Evolutionary conservation across 2,113 vertebrate genomes (phyloP), one percentile per base, ranked within the genome.

Genomic region (Chionis minor): DNA sequence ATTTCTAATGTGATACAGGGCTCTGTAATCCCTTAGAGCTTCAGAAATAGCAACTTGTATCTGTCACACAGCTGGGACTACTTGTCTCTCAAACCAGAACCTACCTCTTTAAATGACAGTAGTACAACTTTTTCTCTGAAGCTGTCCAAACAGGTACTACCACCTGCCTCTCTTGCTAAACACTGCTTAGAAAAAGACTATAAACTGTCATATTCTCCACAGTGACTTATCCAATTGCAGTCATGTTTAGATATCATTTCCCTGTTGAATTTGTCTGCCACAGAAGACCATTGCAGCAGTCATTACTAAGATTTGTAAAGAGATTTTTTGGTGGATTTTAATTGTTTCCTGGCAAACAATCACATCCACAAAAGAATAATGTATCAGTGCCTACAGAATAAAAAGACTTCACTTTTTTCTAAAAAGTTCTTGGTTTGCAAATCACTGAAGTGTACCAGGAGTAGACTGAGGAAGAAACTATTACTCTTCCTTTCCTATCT

Each of bases 31-130:
- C 88, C 22, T 44, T 35, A 81, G 32, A 94, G 10, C 40, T 82
- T 94, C 81, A 90, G 71, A 94, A 96, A 73, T 6, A 92, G 62
- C 35, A 80, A 44, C 71, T 82, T 85, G 74, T 88, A 78, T 26
- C 70, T 93, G 94, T 90, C 88, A 75, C 59, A 35, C 3, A 3
- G 12, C 82, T 65, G 49, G 35, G 22, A 90, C 61, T 93, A 22
- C 40, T 58, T 88, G 86, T 75, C 85, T 88, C 40, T 88, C 92
- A 92, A 83, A 80, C 26, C 26, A 63, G 61, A 93, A 79, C 67
- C n/a, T 56, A 14, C 20, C 32, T 81, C 35, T 89, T 22, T 73
- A 54, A 87, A 74, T 0, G 1, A 33, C 70, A 80, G 10, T 27
- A 19, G 8, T 32, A 58, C 58, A 80, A 24, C 8, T 89, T 19